Percentiles rank a stretch among this genome's conserved stretches.
Evolutionary conservation across 2,888 invertebrate genomes (phyloP).

Genomic region (Nemoura dubitans): DNA sequence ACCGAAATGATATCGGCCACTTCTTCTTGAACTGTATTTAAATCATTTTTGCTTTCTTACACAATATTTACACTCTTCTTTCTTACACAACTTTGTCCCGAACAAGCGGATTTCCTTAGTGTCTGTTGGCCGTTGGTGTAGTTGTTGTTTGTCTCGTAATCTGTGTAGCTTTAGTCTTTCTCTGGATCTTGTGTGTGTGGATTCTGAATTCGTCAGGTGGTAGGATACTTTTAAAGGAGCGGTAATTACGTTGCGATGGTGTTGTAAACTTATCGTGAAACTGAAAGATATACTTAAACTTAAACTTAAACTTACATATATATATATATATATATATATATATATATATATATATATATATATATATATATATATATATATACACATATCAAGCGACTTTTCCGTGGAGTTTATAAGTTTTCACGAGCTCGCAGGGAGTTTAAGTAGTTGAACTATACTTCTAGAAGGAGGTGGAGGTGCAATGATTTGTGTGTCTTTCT

Average conservation of each 20-base stretch:
- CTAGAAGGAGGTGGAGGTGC: neutral
- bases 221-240: too few relatives aligned
- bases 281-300: too few relatives aligned
- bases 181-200: neutral
- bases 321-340: too few relatives aligned
- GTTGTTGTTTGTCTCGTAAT: slow-evolving; percentile 1
- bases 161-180: neutral
- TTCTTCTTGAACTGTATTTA: slow-evolving; percentile 8
- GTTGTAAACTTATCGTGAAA: too few relatives aligned
- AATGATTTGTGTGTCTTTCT: neutral
- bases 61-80: neutral
- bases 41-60: neutral
- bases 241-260: too few relatives aligned
- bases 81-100: neutral
- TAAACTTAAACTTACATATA: too few relatives aligned
- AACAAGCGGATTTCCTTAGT: slow-evolving; percentile 20
- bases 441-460: too few relatives aligned
- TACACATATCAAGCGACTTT: too few relatives aligned
- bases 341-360: too few relatives aligned
- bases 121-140: slow-evolving; percentile 16
- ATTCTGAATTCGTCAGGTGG: neutral
- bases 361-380: too few relatives aligned
- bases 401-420: too few relatives aligned
- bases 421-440: too few relatives aligned
- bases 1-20: neutral